phyloP scores from a whole-genome alignment of 2,888 invertebrate species.

The Pachydiplax longipennis region DNA sequence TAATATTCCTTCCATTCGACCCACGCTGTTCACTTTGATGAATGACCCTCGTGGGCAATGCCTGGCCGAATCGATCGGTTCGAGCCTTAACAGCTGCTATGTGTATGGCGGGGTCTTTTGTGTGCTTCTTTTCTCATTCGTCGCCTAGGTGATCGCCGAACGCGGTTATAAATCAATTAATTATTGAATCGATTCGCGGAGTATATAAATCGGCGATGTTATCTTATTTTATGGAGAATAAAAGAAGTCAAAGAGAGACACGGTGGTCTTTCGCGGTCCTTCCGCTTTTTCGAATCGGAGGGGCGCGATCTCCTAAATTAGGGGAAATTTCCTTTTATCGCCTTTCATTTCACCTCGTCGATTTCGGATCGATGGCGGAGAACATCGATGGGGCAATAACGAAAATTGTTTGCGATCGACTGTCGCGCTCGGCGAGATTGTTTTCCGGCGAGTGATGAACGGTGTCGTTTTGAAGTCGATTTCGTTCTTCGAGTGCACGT shows the following conservation, averaged over 20 bases:
- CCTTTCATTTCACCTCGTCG: background rate
- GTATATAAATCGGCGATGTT: background rate
- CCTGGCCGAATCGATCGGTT: background rate
- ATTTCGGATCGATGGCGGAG: background rate
- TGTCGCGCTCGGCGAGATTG: background rate
- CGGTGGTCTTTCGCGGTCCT: background rate
- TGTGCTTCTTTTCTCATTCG: no score
- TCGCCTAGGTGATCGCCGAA: no score
- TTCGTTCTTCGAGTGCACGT: background rate
- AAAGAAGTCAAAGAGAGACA: background rate
- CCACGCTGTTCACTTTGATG: background rate
- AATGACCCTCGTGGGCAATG: conserved; percentile 17
- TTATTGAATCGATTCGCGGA: background rate
- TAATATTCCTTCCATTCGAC: background rate
- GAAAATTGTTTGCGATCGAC: background rate
- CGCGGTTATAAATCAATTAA: background rate
- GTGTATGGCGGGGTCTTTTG: background rate
- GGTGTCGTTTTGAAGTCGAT: background rate
- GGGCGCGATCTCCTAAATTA: background rate
- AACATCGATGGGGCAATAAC: background rate
- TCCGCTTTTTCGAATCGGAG: background rate
- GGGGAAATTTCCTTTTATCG: background rate
- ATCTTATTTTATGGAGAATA: background rate
- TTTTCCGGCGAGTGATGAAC: background rate
- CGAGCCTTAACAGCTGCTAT: background rate